Conservation (phyloP, 1,140 invertebrate species). For the Penaeus chinensis region DNA sequence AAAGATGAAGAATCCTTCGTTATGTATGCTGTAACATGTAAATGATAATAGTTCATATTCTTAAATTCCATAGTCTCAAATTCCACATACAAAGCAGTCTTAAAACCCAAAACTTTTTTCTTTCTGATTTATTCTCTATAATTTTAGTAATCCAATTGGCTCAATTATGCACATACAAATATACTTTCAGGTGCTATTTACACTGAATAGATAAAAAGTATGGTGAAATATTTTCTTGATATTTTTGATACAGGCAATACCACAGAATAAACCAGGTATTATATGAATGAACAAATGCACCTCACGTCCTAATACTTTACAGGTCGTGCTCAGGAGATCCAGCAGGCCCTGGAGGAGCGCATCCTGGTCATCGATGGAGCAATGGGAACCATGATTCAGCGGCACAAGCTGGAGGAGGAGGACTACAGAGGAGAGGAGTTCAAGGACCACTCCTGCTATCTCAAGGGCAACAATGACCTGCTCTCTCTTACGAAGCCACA, state of each 20-base stretch:
- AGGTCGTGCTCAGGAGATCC: conserved; percentile 63
- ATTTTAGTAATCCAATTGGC: too few relatives aligned
- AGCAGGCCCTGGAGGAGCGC: conserved; percentile 66
- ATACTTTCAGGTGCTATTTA: too few relatives aligned
- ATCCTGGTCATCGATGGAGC: conserved; percentile 76
- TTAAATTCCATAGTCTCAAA: too few relatives aligned
- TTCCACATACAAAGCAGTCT: too few relatives aligned
- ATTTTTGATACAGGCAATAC: not conserved
- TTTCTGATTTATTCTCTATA: too few relatives aligned
- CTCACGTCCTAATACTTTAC: conserved; percentile 1
- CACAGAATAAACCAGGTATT: not conserved
- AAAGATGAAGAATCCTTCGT: too few relatives aligned
- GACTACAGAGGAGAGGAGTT: conserved; percentile 72
- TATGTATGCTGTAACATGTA: too few relatives aligned
- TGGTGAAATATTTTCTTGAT: not conserved
- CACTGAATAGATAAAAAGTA: not conserved
- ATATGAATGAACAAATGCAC: not conserved
- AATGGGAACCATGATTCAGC: conserved; percentile 78
- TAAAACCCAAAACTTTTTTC: too few relatives aligned
- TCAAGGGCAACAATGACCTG: conserved; percentile 77
- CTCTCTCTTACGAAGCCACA: conserved; percentile 70
- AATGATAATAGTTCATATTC: too few relatives aligned
- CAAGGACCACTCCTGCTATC: conserved; percentile 68
- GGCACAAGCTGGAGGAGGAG: conserved; percentile 71
- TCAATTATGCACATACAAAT: too few relatives aligned